phyloP scores from a whole-genome alignment of 2,888 invertebrate genomes.

The Phyllotreta striolata region DNA sequence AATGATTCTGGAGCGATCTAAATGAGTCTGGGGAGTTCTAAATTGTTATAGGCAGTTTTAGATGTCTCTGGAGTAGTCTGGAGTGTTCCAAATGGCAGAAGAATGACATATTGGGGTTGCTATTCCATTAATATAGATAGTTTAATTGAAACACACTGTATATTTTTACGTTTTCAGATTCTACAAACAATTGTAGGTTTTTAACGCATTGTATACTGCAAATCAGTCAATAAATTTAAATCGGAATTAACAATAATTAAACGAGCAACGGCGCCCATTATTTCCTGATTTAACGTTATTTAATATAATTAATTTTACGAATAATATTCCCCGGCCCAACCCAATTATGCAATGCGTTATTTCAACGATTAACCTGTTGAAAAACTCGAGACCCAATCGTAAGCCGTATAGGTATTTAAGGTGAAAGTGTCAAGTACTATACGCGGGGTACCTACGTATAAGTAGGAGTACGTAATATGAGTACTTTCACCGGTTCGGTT shows the following conservation, averaged over 20 bases:
- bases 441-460: neutral
- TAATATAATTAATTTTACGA: constrained; percentile 20
- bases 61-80: too few species aligned
- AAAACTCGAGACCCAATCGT: constrained; percentile 9
- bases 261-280: constrained; percentile 8
- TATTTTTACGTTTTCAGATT: too few species aligned
- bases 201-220: too few species aligned
- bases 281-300: constrained; percentile 20
- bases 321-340: constrained; percentile 19
- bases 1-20: too few species aligned
- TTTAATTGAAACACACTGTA: too few species aligned
- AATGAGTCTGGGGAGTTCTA: too few species aligned
- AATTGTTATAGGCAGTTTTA: too few species aligned
- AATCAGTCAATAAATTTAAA: too few species aligned
- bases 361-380: constrained; percentile 16
- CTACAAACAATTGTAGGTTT: too few species aligned
- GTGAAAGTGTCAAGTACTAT: constrained; percentile 41
- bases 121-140: too few species aligned
- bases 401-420: constrained; percentile 24
- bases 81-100: too few species aligned
- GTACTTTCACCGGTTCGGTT: constrained; percentile 37
- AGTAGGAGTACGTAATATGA: constrained; percentile 24
- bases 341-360: constrained; percentile 24
- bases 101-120: too few species aligned
- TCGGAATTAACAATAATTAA: constrained; percentile 1